Conservation (phyloP, 2,888 invertebrate genomes). For the Halictus quadricinctus region DNA sequence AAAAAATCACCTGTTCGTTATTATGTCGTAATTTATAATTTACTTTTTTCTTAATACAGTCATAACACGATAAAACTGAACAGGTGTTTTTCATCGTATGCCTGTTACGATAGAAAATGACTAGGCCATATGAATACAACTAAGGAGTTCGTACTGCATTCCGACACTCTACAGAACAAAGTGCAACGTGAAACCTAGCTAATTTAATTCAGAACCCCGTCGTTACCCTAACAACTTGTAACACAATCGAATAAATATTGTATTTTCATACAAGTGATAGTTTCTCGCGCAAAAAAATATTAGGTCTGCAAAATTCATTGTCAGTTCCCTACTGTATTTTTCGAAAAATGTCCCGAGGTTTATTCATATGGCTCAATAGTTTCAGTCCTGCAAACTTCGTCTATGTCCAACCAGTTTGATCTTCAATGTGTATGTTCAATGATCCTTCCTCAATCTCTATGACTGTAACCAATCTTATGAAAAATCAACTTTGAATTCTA, state of each 20-base stretch:
- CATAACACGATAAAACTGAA: slow-evolving; percentile 70
- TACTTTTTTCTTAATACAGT: slow-evolving; percentile 68
- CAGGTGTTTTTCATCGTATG: slow-evolving; percentile 67
- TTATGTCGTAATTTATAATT: slow-evolving; percentile 68
- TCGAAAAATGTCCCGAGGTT: slow-evolving; percentile 55
- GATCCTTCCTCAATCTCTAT: slow-evolving; percentile 56
- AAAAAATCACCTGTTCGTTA: slow-evolving; percentile 66
- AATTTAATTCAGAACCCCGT: slow-evolving; percentile 48
- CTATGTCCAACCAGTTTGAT: slow-evolving; percentile 58
- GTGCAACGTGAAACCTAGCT: slow-evolving; percentile 48
- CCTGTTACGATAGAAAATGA: slow-evolving; percentile 59
- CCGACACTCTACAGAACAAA: slow-evolving; percentile 40
- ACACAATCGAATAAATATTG: slow-evolving; percentile 54
- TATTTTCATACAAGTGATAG: slow-evolving; percentile 58
- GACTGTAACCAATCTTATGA: slow-evolving; percentile 45
- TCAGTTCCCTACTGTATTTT: slow-evolving; percentile 41
- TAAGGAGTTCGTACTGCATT: slow-evolving; percentile 56
- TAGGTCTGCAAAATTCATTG: slow-evolving; percentile 43
- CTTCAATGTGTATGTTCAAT: slow-evolving; percentile 53
- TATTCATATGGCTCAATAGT: slow-evolving; percentile 70
- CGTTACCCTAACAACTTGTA: slow-evolving; percentile 39
- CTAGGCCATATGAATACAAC: slow-evolving; percentile 71
- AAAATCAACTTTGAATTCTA: slow-evolving; percentile 58
- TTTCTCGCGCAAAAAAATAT: slow-evolving; percentile 43
- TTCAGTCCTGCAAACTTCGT: slow-evolving; percentile 58